Evolutionary conservation across 2,888 invertebrate species (phyloP), one percentile per base, ranked within the genome.

Genomic region (Ommatoiulus sabulosus): DNA sequence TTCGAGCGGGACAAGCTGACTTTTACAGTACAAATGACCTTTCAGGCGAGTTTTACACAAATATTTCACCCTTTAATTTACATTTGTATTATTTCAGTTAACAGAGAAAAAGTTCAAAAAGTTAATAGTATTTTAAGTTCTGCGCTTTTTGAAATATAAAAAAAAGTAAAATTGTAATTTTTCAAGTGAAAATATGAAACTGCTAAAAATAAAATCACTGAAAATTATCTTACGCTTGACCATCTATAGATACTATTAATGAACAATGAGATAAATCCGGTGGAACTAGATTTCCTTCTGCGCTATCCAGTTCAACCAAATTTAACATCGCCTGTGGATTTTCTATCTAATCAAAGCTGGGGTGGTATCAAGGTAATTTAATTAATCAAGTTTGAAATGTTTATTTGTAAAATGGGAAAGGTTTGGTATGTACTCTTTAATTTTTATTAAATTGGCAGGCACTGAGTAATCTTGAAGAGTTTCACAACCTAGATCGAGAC

Each of bases 1-100:
- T 99, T 99, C 92, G 98, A 99, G 93, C 97, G 97, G 91, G 98
- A 99, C 93, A 99, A 99, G 93, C 95, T 99, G 89, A 98, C 98
- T 92, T 98, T 98, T 93, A 96, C 97, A 6, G 96, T 97, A 0
- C 98, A 98, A 93, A 98, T 98, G 97, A 96, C 98, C 15, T 98
- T 99, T 92, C 97, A 97, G 94, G 97, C 97, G 92, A 90, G 89
- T 84, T 84, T 7, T 84, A 43, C 15, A 2, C 84, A 17, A 15
- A 52, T 12, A 12, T 52, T 52, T 52, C 10, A 43, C 44, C 10
- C 44, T 86, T 35, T 44, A 10, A 35, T 86, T 43, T 86, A 44
- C 0, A 87, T n/a, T n/a, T 87, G 10, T 87, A 46, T 52, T 10
- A 12, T n/a, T 84, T 6, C 24, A 88, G 12, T 12, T 46, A 35